phyloP scores from a whole-genome alignment of 2,888 invertebrate genomes.

The Amiota minor region DNA sequence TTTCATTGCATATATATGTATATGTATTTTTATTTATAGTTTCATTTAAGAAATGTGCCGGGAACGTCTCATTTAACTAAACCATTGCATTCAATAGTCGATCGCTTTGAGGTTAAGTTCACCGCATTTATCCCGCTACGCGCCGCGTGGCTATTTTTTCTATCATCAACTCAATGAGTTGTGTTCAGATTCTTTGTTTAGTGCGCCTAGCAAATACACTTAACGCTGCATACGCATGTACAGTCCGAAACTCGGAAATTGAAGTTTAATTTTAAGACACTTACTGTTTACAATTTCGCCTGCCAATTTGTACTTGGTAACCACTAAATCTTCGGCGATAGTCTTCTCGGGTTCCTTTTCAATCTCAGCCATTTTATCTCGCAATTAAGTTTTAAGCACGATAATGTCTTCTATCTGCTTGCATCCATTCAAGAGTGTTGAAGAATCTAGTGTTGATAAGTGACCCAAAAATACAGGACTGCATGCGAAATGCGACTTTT shows the following conservation, averaged over 20 bases:
- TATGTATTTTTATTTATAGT: no score
- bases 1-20: no score
- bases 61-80: no score
- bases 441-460: no score
- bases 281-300: constrained; percentile 99
- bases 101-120: constrained; percentile 54
- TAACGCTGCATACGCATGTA: background rate
- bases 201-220: constrained; percentile 4
- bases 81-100: no score
- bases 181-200: constrained; percentile 6
- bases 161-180: background rate
- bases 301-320: constrained; percentile 99
- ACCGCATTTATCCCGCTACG: constrained; percentile 46
- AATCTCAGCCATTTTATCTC: constrained; percentile 83
- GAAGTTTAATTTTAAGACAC: constrained; percentile 71
- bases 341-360: constrained; percentile 93
- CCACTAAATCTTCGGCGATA: constrained; percentile 97
- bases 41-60: no score
- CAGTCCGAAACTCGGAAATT: constrained; percentile 13
- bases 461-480: no score
- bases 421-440: no score
- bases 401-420: no score
- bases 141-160: constrained; percentile 55
- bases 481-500: no score
- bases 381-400: background rate